Conservation (phyloP, 2,888 invertebrate species). For the Resseliella maxima region DNA sequence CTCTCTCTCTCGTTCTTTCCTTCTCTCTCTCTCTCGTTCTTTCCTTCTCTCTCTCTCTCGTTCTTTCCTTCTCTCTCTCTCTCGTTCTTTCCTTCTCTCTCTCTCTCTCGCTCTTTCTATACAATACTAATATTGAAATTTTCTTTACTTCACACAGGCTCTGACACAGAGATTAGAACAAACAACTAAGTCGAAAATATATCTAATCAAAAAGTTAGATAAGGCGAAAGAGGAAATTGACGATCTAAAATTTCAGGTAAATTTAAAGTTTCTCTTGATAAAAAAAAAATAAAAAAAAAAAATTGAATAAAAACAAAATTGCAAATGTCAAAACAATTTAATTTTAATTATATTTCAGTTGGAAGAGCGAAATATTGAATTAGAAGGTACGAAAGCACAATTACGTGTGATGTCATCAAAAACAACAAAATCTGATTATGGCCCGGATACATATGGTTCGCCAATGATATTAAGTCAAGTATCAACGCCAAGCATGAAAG, state of each 20-base stretch:
- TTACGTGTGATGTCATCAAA: constrained; percentile 77
- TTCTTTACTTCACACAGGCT: constrained; percentile 70
- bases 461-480: constrained; percentile 64
- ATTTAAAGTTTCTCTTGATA: constrained; percentile 60
- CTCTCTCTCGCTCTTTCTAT: no score
- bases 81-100: no score
- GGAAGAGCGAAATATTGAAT: constrained; percentile 84
- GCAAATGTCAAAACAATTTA: neutral
- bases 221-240: constrained; percentile 82
- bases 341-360: constrained; percentile 69
- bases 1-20: no score
- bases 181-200: constrained; percentile 75
- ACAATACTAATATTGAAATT: no score
- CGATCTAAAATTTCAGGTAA: constrained; percentile 83
- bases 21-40: no score
- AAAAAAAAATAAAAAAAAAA: neutral
- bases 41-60: no score
- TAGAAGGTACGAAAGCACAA: constrained; percentile 84
- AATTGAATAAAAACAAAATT: neutral
- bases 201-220: constrained; percentile 76
- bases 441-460: constrained; percentile 63
- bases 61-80: no score
- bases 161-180: constrained; percentile 78
- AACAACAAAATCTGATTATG: constrained; percentile 60
- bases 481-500: constrained; percentile 72